Evolutionary conservation across 2,888 invertebrate genomes (phyloP).

Genomic region (Acronicta alni): DNA sequence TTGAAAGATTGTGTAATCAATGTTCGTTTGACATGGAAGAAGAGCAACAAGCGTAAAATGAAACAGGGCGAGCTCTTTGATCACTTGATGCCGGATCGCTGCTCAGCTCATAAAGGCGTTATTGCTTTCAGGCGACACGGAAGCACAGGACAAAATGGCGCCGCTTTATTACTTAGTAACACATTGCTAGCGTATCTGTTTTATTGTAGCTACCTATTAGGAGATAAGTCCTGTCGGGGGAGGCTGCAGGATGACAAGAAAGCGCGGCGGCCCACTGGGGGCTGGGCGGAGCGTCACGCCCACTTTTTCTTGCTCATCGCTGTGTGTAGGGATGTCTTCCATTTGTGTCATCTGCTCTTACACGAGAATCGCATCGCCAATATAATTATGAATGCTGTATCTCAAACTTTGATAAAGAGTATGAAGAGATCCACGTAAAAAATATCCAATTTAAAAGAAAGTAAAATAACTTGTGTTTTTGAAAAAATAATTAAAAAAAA

Average conservation of each 20-base stretch:
- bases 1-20: conserved; percentile 77
- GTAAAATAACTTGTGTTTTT: no score
- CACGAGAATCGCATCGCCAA: conserved; percentile 31
- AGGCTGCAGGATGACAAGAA: conserved; percentile 80
- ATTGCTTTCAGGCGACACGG: conserved; percentile 79
- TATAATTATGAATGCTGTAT: conserved; percentile 29
- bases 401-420: conserved; percentile 16
- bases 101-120: conserved; percentile 84
- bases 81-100: conserved; percentile 80
- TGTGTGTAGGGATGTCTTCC: conserved; percentile 69
- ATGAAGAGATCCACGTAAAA: neutral
- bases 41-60: conserved; percentile 83
- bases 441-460: no score
- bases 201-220: conserved; percentile 86
- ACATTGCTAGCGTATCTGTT: conserved; percentile 86
- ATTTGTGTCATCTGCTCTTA: conserved; percentile 60
- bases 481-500: no score
- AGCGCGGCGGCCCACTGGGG: conserved; percentile 63
- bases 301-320: conserved; percentile 79
- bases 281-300: conserved; percentile 88
- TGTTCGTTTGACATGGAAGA: conserved; percentile 81
- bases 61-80: conserved; percentile 83
- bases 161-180: conserved; percentile 89
- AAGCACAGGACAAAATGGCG: conserved; percentile 87
- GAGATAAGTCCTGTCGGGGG: conserved; percentile 81